Base-by-base conservation (phyloP, 2,797 vertebrate genomes). In the Argyrosomus regius region DNA sequence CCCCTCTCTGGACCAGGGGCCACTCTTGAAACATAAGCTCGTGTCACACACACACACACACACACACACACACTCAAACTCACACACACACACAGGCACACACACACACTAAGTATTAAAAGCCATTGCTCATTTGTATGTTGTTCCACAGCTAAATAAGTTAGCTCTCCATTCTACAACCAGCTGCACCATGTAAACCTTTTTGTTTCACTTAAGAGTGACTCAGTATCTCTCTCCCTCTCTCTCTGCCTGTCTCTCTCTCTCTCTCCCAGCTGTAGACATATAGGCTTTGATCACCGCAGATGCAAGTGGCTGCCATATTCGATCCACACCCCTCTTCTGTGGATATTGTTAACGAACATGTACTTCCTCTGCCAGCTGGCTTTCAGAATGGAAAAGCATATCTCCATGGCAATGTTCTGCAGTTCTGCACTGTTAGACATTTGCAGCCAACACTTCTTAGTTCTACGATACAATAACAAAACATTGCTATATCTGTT, bases 291-390 rank as follows among this genome's bases (percentile, higher is more conserved):
- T 91, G 88, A 92, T 92, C 86, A 81, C 75, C 70, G 78, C 88
- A 81, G 90, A 92, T 92, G 86, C 80, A 43, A 88, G 80, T 69
- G 75, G 78, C 80, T 89, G 88, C 90, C 89, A 90, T 88, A 89
- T 86, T 90, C 67, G 78, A 86, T 91, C 89, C 91, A 87, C 90
- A 87, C 86, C 86, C 88, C 83, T 87, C 81, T 87, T 90, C 78
- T 89, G 87, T 91, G 87, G 90, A 91, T 89, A 90, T 88, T 91
- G 88, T 91, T 91, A 89, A 90, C 81, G 75, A 92, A 92, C 91
- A 88, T 82, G 85, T 69, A 75, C 84, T 88, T 87, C 86, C 79
- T 86, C 64, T 86, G 91, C 93, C 93, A 93, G 89, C 91, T 92
- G 91, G 88, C 85, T 81, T 87, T 80, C 73, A 63, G 77, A 74